Base-by-base conservation (phyloP, 2,113 vertebrate species). In the Nannobrachium achirus region DNA sequence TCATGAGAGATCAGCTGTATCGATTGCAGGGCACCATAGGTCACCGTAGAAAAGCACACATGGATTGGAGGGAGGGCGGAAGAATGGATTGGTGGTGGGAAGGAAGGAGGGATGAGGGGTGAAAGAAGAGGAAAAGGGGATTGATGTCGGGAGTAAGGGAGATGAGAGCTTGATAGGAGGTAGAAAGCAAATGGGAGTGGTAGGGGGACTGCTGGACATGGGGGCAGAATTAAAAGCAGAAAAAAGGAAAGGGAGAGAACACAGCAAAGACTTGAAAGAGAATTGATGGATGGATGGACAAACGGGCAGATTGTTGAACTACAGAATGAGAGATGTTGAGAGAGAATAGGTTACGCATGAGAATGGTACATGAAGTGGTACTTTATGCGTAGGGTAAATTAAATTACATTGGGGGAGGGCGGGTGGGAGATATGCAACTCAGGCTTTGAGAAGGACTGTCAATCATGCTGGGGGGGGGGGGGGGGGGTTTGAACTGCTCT, bases 241-340 rank as follows among this genome's bases (percentile, higher is more conserved):
- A 15, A 56, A 19, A 8, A 20, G 10, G 16, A 40, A 19, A 4
- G 15, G 11, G 6, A 14, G 6, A 10, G 57, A 13, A 20, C 38
- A 11, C 16, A 18, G 20, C 1, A 25, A 25, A 25, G 4, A 25
- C 4, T 25, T 51, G 56, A 56, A 52, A 64, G 66, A 52, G 19
- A 69, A 74, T 78, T 80, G 82, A 87, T 74, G 75, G 83, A 87
- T 85, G 62, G 62, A 10, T 4, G 71, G 56, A 11, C 20, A 52
- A 52, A 11, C 75, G 25, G n/a, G n/a, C n/a, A n/a, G n/a, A n/a
- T n/a, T 42, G 9, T 71, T 76, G 63, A 60, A 77, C 14, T 68
- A 38, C 56, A 9, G 19, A 56, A 18, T 46, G 42, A 71, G 61
- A 82, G 74, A 59, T 66, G 69, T 10, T 66, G 45, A 2, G 16